A percentile compares a stretch with the other conserved stretches of the same genome.
Conservation (phyloP, 2,888 invertebrate genomes). For the Nymphalis urticae region DNA sequence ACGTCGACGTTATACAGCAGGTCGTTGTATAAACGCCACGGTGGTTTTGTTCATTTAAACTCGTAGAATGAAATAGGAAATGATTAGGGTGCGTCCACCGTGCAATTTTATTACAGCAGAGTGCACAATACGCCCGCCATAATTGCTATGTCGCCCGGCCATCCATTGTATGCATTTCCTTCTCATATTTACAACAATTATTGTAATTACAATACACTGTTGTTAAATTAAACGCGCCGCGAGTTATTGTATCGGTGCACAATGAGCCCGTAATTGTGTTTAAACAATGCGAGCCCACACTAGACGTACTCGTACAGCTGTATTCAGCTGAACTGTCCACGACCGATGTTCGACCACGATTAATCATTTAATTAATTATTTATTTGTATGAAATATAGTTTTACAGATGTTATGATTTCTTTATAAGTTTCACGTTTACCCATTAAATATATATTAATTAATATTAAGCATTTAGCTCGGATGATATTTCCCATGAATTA, state of each 20-base stretch:
- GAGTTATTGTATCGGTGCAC: constrained; percentile 14
- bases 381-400: too few relatives aligned
- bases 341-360: too few relatives aligned
- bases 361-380: too few relatives aligned
- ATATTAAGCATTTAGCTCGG: too few relatives aligned
- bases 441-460: too few relatives aligned
- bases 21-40: neutral
- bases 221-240: neutral
- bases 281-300: constrained; percentile 4
- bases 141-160: constrained; percentile 1
- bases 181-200: constrained; percentile 17
- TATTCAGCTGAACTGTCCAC: constrained; percentile 5
- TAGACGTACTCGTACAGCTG: neutral
- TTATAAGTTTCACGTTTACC: too few relatives aligned
- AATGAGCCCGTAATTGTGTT: constrained; percentile 7
- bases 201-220: constrained; percentile 22
- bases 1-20: neutral
- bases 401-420: too few relatives aligned
- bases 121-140: constrained; percentile 1
- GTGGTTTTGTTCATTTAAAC: neutral
- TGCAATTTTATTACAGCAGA: neutral
- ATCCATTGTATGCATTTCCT: constrained; percentile 3
- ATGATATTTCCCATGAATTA: too few relatives aligned
- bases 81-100: neutral
- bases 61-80: neutral